Evolutionary conservation across 2,888 invertebrate species (phyloP), one percentile per base, ranked within the genome.

Genomic region (Apomyelois bistriatella): DNA sequence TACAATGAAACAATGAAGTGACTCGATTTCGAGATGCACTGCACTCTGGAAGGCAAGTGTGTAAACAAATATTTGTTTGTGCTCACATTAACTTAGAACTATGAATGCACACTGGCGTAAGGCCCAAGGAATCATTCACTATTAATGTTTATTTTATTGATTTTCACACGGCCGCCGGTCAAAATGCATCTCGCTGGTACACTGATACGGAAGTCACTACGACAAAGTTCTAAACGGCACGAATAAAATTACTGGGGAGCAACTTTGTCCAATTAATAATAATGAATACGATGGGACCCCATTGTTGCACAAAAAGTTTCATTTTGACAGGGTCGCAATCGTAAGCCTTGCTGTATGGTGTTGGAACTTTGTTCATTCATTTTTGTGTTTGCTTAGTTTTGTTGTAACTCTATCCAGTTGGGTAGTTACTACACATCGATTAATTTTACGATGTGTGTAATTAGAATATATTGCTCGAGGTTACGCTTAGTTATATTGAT

Each of bases 71-170:
- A 53, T 59, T 56, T 56, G 57, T 57, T 48, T 55, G 53, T 57
- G 56, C 57, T 54, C 55, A 52, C 53, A 56, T 59, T 58, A 56
- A 54, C 54, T 57, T 57, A 53, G 32, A 46, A 46, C 53, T 48
- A 53, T 53, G 35, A 56, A 58, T 54, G 42, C 51, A 54, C 52
- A 48, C 43, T 30, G 48, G 43, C 55, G 49, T 55, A 54, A 50
- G 55, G 56, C 52, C 47, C 53, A 53, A 58, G 56, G 54, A 58
- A 41, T 76, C 72, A 66, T 72, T 68, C 72, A 72, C 72, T 73
- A 78, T 82, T 77, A 82, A 83, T 85, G 79, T 88, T 88, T 87
- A 85, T 88, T 85, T 77, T 86, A 88, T 88, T 72, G 85, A 89
- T 89, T 89, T 89, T 89, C 89, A 83, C 89, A 90, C 85, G 88